A percentile compares a stretch with the other conserved stretches of the same genome.
These are phyloP conservation scores for Eurytoma californica DNA, from an alignment of 2,888 invertebrate genomes.

Conservation along the genomic window DNA sequence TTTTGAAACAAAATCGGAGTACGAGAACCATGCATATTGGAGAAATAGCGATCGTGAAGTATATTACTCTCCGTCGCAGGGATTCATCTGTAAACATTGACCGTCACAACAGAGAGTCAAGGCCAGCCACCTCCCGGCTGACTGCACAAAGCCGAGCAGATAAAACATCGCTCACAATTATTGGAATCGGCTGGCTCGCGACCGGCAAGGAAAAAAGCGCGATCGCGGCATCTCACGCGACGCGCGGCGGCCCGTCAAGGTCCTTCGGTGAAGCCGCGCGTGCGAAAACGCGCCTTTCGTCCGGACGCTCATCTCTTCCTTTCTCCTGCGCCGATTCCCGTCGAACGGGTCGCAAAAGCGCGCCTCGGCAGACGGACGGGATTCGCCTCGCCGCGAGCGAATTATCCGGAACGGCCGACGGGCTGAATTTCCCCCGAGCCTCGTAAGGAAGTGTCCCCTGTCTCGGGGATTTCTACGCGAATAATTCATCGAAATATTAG, in stretches of 20 bases:
- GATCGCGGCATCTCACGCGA: neutral
- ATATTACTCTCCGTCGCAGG: no score
- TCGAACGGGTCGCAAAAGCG: constrained; percentile 3
- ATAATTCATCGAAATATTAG: no score
- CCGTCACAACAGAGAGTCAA: no score
- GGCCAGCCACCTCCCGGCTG: no score
- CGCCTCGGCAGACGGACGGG: neutral
- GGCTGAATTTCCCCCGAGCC: no score
- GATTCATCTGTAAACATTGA: no score
- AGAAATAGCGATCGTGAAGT: no score
- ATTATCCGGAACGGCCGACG: neutral
- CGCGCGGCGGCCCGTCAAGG: constrained; percentile 7
- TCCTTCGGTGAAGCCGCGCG: neutral
- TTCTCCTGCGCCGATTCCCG: constrained; percentile 1
- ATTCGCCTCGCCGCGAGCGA: neutral
- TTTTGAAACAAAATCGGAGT: no score
- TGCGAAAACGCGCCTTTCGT: neutral
- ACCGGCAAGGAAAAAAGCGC: neutral
- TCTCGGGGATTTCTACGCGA: no score
- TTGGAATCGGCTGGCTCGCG: neutral
- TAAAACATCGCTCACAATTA: neutral
- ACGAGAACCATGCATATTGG: no score
- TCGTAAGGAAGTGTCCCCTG: neutral
- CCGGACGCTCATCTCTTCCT: neutral
- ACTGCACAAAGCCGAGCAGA: no score